phyloP scores from a whole-genome alignment of 2,113 vertebrate genomes.

The Muntiacus reevesi region DNA sequence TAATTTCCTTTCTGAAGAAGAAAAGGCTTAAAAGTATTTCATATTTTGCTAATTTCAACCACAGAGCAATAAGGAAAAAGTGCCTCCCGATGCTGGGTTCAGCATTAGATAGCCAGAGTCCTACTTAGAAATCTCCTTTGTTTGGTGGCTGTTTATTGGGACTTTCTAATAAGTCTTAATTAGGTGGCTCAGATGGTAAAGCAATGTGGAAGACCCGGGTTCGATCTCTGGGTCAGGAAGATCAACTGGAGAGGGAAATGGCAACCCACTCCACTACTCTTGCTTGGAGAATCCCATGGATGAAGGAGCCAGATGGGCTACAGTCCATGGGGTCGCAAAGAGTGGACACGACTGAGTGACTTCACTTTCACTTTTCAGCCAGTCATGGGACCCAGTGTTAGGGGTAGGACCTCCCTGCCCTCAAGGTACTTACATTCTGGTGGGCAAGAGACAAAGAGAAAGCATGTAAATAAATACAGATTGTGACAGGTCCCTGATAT shows the following conservation, averaged over 20 bases:
- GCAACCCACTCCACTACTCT: neutral
- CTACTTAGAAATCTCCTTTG: neutral
- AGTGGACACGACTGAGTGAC: neutral
- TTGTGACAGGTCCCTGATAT: neutral
- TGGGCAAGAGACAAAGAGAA: neutral
- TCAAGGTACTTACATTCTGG: neutral
- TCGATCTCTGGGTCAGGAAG: neutral
- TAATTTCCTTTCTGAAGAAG: constrained; percentile 35
- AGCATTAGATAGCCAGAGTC: neutral
- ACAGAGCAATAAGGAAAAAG: neutral
- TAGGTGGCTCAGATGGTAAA: neutral
- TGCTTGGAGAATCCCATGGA: neutral
- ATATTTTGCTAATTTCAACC: neutral
- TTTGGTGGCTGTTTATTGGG: neutral
- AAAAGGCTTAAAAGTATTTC: neutral
- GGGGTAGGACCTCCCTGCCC: neutral
- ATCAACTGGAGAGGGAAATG: neutral
- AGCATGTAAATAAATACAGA: neutral
- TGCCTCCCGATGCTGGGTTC: neutral
- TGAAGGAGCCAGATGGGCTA: neutral
- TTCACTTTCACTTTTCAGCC: neutral
- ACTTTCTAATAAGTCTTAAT: neutral
- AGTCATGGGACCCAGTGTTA: neutral
- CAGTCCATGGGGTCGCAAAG: neutral
- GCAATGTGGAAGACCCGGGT: neutral